Evolutionary conservation across 1,140 invertebrate genomes (phyloP), one percentile per base, ranked within the genome.

Genomic region (Tribolium madens): DNA sequence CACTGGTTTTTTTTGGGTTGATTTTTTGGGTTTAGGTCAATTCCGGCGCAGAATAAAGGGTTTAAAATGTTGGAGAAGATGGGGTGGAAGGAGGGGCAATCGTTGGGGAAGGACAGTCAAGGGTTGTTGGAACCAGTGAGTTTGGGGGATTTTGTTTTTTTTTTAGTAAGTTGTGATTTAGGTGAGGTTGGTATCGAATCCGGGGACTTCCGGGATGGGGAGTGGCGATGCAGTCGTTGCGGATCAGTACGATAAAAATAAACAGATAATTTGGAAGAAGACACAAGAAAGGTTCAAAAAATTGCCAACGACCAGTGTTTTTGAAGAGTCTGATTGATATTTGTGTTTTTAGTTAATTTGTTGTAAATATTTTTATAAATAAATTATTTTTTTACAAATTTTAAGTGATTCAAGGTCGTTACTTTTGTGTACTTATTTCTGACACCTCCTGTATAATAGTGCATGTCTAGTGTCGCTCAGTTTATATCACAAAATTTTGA

Each of bases 21-120:
- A 73, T 74, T 26, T 72, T 79, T 60, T 52, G 64, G 80, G 81
- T 79, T 78, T 81, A 96, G 95, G 81, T 91, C 90, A 15, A 94
- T 97, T 81, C 85, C 91, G 12, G 87, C 91, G 14, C 89, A 92
- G 31, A 97, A 97, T 83, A 95, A 95, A 87, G 96, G 97, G 0
- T 97, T 96, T 85, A 93, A 96, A 87, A 85, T 98, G 84, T 84
- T 98, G 36, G 87, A 92, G 68, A 97, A 97, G 87, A 95, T 98
- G 93, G 96, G 96, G 10, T 98, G 96, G 96, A 91, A 90, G n/a
- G 92, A 94, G 86, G 96, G 96, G 69, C 89, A 95, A 79, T 89
- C 92, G 0, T 87, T 98, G 52, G 96, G 96, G 9, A 96, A 95
- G 86, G 90, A 90, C 78, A 86, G 85, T 64, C 88, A 89, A 80